Percentiles rank a stretch among this genome's conserved stretches.
These are phyloP conservation scores for Mobula birostris DNA, from an alignment of 2,113 vertebrate genomes.

Conservation along the genomic window DNA sequence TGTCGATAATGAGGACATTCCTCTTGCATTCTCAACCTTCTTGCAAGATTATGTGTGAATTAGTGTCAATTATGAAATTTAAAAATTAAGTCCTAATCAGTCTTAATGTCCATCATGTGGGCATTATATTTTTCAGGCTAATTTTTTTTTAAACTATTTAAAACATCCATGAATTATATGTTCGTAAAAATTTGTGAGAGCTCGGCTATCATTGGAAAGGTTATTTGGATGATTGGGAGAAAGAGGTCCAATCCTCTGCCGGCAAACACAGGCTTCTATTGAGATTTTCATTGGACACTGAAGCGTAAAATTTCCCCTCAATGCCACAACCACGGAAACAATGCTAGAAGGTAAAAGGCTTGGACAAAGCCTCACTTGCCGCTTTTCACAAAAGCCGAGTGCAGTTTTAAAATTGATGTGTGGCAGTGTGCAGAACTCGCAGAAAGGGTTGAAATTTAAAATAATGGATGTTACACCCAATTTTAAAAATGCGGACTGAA, in stretches of 20 bases:
- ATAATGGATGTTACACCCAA: background rate
- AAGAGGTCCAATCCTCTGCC: background rate
- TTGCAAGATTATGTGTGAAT: too few relatives aligned
- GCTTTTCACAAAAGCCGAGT: background rate
- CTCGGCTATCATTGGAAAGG: background rate
- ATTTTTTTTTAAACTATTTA: background rate
- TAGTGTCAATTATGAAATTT: background rate
- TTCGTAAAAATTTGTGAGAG: background rate
- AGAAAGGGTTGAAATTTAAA: background rate
- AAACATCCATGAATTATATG: background rate
- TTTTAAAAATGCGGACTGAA: background rate
- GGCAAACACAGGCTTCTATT: background rate
- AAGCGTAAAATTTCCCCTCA: conserved; percentile 20
- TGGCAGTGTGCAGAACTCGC: background rate
- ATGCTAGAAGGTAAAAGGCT: background rate
- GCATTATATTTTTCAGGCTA: background rate
- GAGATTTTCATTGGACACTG: background rate
- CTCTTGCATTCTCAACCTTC: background rate
- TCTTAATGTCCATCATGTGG: background rate
- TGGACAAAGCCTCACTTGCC: background rate
- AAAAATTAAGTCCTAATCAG: background rate
- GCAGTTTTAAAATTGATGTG: conserved; percentile 2
- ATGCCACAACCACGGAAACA: background rate
- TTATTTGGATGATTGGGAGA: background rate
- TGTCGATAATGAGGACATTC: background rate